Percentiles rank a stretch among this genome's conserved stretches.
Conservation (phyloP, 1,140 invertebrate species). For the Papilio polyxenes region DNA sequence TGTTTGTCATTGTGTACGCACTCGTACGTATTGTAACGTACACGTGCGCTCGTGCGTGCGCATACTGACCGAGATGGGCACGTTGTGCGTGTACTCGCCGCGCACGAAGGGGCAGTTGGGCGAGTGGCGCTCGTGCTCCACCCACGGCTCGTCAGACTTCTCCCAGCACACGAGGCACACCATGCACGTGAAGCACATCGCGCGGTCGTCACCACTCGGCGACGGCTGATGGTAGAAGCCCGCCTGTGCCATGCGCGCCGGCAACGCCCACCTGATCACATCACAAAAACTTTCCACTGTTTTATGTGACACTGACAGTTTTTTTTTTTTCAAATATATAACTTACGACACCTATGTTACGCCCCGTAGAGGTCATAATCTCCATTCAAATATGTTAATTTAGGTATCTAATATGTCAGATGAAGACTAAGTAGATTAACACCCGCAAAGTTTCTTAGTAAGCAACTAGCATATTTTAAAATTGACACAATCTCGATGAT, state of each 20-base stretch:
- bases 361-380: too few species aligned
- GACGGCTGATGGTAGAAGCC: slow-evolving; percentile 97
- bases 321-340: too few species aligned
- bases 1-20: not conserved
- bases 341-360: not conserved
- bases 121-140: slow-evolving; percentile 96
- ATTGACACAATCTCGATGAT: too few species aligned
- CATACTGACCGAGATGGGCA: slow-evolving; percentile 87
- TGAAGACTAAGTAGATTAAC: too few species aligned
- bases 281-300: slow-evolving; percentile 6
- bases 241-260: slow-evolving; percentile 97
- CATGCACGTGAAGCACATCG: slow-evolving; percentile 97
- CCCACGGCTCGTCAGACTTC: slow-evolving; percentile 97
- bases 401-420: too few species aligned
- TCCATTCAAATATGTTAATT: too few species aligned
- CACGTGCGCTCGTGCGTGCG: too few species aligned
- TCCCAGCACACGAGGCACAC: slow-evolving; percentile 97
- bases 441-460: too few species aligned
- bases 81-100: slow-evolving; percentile 97
- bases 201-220: slow-evolving; percentile 92
- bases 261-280: slow-evolving; percentile 90
- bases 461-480: too few species aligned
- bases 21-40: not conserved
- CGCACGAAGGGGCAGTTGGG: slow-evolving; percentile 95
- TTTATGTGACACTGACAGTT: not conserved